Evolutionary conservation across 2,888 invertebrate species (phyloP).

Genomic region (Drosophila fulvimacula): DNA sequence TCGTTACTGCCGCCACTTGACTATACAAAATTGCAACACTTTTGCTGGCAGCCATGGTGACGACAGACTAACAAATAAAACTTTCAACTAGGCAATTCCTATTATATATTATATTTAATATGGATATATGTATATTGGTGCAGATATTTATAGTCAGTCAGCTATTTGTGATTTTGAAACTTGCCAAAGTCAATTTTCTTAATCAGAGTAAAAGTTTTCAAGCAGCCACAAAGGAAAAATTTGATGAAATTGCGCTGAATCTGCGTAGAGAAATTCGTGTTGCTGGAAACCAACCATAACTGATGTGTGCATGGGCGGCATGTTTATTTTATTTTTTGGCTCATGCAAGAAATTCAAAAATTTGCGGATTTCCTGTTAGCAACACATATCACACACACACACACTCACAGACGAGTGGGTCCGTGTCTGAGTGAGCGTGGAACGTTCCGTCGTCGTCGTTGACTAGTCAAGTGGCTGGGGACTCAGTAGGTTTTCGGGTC

Average conservation of each 20-base stretch:
- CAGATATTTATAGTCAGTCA: not conserved
- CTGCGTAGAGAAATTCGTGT: slow-evolving; percentile 4
- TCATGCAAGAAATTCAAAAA: slow-evolving; percentile 70
- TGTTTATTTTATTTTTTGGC: slow-evolving; percentile 61
- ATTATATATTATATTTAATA: too few species aligned
- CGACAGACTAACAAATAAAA: slow-evolving; percentile 2
- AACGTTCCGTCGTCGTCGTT: slow-evolving; percentile 21
- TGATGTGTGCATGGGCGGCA: slow-evolving; percentile 5
- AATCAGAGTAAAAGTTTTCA: not conserved
- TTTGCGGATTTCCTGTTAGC: slow-evolving; percentile 72
- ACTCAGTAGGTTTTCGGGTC: slow-evolving; percentile 34
- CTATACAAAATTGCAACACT: slow-evolving; percentile 35
- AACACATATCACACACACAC: slow-evolving; percentile 30
- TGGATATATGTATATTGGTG: too few species aligned
- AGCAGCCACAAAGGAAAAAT: not conserved
- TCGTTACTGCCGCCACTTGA: slow-evolving; percentile 33
- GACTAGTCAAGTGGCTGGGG: slow-evolving; percentile 63
- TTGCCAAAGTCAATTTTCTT: not conserved
- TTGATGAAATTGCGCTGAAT: slow-evolving; percentile 9
- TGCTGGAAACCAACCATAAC: slow-evolving; percentile 19
- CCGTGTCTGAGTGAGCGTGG: slow-evolving; percentile 14
- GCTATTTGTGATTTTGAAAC: not conserved
- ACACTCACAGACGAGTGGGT: slow-evolving; percentile 6
- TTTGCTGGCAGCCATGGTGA: not conserved
- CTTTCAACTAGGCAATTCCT: not conserved